Percentiles rank a stretch among this genome's conserved stretches.
phyloP scores from a whole-genome alignment of 2,797 vertebrate genomes.

The Perodicticus potto region DNA sequence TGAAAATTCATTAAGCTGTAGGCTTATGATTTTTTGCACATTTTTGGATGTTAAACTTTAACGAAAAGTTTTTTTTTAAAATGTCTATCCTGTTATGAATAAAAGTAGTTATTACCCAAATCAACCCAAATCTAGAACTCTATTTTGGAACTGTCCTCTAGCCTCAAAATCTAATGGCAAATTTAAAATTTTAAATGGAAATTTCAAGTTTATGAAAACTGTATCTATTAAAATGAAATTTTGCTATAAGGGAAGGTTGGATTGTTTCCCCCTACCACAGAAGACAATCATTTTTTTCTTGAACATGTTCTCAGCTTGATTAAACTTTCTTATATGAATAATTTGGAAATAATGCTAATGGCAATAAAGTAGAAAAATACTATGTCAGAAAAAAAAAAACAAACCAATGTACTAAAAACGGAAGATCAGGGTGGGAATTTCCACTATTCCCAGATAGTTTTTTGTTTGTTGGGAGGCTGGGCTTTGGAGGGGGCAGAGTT shows the following conservation, averaged over 20 bases:
- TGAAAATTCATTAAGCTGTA: constrained; percentile 30
- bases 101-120: not conserved
- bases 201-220: constrained; percentile 28
- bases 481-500: too few species aligned
- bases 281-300: not conserved
- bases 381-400: not conserved
- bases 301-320: constrained; percentile 10
- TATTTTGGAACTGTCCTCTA: not conserved
- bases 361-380: not conserved
- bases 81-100: not conserved
- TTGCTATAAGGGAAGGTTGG: not conserved
- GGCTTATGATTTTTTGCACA: not conserved
- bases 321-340: not conserved
- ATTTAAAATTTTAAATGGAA: constrained; percentile 60
- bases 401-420: too few species aligned
- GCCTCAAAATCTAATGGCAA: not conserved
- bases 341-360: not conserved
- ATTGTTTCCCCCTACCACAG: not conserved
- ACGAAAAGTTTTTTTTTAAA: not conserved
- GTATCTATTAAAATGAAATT: not conserved
- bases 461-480: too few species aligned
- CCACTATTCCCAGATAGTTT: too few species aligned
- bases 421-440: too few species aligned
- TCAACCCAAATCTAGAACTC: not conserved
- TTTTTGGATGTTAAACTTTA: not conserved